Percentiles rank a stretch among this genome's conserved stretches.
phyloP scores from a whole-genome alignment of 2,113 vertebrate genomes.

The human (Homo sapiens) region DNA sequence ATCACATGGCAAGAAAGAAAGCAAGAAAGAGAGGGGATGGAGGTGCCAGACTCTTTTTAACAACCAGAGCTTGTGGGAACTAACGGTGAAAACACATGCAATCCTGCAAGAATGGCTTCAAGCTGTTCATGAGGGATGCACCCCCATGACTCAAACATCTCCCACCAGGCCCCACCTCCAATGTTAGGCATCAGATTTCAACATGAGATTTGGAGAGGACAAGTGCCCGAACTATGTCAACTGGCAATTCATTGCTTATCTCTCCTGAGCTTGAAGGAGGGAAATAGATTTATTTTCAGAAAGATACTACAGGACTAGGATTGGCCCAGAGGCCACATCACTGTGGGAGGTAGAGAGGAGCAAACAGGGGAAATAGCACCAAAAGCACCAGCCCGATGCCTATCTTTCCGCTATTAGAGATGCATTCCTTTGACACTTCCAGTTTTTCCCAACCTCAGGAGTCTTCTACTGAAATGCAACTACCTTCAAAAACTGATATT shows the following conservation, averaged over 20 bases:
- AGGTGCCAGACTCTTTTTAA: neutral
- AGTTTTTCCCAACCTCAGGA: neutral
- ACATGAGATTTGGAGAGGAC: neutral
- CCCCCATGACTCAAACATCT: neutral
- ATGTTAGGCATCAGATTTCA: neutral
- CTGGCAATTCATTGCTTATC: neutral
- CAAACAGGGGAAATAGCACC: neutral
- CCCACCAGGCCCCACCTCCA: neutral
- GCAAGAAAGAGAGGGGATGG: neutral
- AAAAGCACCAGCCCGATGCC: neutral
- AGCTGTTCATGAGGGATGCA: neutral
- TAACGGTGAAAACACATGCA: neutral
- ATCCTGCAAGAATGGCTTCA: neutral
- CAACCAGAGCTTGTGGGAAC: neutral
- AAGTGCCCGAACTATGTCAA: neutral
- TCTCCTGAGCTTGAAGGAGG: neutral
- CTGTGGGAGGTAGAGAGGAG: neutral
- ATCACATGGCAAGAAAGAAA: neutral
- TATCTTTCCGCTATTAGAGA: neutral
- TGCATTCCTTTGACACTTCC: neutral
- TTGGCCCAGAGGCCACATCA: neutral
- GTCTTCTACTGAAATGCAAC: neutral
- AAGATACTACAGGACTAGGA: neutral
- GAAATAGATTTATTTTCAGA: conserved; percentile 15
- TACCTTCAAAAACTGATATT: neutral